These are phyloP conservation scores for Rotaria macrura DNA, from an alignment of 2,888 invertebrate species.

Conservation along the genomic window DNA sequence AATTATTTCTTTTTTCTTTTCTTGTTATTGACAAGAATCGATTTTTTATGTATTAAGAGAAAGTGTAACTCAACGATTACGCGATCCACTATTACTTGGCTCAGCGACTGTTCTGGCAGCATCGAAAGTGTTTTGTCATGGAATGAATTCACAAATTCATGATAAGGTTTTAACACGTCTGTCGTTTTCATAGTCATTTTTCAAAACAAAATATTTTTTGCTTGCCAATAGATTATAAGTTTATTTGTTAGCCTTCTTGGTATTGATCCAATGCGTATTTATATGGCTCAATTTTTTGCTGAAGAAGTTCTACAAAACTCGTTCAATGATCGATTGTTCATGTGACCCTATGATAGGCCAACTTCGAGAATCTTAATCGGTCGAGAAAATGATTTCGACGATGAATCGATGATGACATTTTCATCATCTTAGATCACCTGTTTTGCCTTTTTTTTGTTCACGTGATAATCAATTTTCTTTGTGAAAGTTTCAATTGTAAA, in stretches of 20 bases:
- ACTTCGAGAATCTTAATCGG: not conserved
- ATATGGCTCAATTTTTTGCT: not conserved
- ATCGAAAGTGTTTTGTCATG: not conserved
- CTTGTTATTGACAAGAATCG: no score
- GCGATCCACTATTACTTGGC: not conserved
- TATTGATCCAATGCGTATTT: constrained; percentile 16
- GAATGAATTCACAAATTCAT: not conserved
- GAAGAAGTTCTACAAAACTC: not conserved
- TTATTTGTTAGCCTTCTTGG: not conserved
- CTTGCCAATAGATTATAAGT: constrained; percentile 10
- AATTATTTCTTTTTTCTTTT: no score
- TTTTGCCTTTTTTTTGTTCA: not conserved
- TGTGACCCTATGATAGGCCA: not conserved
- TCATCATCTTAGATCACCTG: no score
- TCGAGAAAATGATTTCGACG: not conserved
- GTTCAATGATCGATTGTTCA: not conserved
- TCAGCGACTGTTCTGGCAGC: constrained; percentile 7
- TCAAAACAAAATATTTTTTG: no score
- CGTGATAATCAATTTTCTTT: no score
- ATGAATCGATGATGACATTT: not conserved
- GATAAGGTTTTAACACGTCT: constrained; percentile 11
- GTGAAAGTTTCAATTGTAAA: no score
- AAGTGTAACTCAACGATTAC: not conserved
- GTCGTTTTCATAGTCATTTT: no score
- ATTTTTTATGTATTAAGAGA: not conserved